A percentile compares a stretch with the other conserved stretches of the same genome.
Evolutionary conservation across 1,140 invertebrate species (phyloP).

Genomic region (Theocolax elegans): DNA sequence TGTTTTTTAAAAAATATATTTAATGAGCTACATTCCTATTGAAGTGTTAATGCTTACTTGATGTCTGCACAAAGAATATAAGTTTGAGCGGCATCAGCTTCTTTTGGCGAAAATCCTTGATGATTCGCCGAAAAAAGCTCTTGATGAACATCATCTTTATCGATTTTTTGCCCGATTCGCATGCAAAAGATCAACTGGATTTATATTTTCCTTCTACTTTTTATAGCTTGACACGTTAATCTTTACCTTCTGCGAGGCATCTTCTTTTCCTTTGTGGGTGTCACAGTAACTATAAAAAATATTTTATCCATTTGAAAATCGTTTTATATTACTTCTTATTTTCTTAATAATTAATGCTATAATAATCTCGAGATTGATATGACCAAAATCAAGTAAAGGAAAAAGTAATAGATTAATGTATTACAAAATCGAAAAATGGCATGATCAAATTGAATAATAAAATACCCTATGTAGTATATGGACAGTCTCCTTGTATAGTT

Average conservation of each 20-base stretch:
- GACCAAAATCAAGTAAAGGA: too few relatives aligned
- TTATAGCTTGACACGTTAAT: not conserved
- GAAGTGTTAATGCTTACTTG: conserved; percentile 74
- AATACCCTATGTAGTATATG: too few relatives aligned
- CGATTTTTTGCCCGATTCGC: not conserved
- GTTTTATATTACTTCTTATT: too few relatives aligned
- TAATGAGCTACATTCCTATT: too few relatives aligned
- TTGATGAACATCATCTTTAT: conserved; percentile 70
- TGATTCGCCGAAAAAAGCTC: conserved; percentile 74
- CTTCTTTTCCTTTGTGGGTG: not conserved
- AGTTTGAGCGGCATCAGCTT: conserved; percentile 79
- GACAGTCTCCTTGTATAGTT: too few relatives aligned
- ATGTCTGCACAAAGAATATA: conserved; percentile 81
- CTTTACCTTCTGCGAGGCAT: not conserved
- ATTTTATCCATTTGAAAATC: too few relatives aligned
- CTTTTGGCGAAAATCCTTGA: conserved; percentile 77
- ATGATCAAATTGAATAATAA: too few relatives aligned
- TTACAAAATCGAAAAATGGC: too few relatives aligned
- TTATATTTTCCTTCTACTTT: not conserved
- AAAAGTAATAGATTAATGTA: too few relatives aligned
- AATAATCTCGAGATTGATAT: too few relatives aligned
- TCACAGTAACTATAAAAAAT: not conserved
- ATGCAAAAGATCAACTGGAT: not conserved
- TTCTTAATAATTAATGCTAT: too few relatives aligned
- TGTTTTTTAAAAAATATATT: too few relatives aligned